Conservation (phyloP, 2,797 vertebrate genomes). For the Rhincodon typus region DNA sequence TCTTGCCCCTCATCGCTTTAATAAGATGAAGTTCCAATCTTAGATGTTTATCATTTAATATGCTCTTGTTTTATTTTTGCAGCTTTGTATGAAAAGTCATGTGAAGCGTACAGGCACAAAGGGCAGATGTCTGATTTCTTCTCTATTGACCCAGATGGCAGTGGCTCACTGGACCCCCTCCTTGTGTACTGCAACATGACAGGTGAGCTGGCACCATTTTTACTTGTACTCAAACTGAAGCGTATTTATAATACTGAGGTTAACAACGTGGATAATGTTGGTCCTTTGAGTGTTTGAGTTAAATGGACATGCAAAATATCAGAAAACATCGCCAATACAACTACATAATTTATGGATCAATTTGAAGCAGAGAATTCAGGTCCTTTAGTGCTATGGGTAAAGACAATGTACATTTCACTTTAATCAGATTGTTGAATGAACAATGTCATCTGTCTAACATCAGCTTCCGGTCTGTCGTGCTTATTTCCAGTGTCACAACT, state of each 20-base stretch:
- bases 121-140: conserved; percentile 67
- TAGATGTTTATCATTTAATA: too few species aligned
- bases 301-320: neutral
- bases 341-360: neutral
- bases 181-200: conserved; percentile 76
- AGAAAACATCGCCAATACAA: neutral
- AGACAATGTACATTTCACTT: neutral
- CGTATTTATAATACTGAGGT: neutral
- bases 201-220: conserved; percentile 53
- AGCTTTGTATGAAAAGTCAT: conserved; percentile 65
- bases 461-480: neutral
- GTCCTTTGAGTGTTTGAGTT: neutral
- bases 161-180: conserved; percentile 62
- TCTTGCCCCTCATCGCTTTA: neutral
- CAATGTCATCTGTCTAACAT: neutral
- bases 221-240: neutral
- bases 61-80: neutral
- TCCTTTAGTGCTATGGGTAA: neutral
- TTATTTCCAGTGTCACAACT: neutral
- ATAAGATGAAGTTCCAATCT: neutral
- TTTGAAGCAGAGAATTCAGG: neutral
- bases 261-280: neutral
- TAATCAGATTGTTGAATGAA: neutral
- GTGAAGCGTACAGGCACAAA: conserved; percentile 66
- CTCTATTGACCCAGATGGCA: conserved; percentile 71